Evolutionary conservation across 2,888 invertebrate species (phyloP).

Genomic region (Acanthoscelides obtectus): DNA sequence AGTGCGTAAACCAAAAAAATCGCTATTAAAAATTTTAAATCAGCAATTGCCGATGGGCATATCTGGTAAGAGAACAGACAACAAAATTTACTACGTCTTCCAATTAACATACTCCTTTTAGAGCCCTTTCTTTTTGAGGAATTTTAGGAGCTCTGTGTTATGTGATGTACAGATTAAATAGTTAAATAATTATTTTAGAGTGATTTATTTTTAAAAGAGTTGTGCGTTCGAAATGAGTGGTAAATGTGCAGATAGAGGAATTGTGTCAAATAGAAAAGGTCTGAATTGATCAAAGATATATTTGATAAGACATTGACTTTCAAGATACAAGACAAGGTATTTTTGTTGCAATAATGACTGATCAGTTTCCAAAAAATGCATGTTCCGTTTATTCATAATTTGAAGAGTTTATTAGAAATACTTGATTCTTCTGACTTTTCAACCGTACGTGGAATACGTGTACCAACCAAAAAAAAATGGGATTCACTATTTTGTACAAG

Average conservation of each 20-base stretch:
- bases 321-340: too few relatives aligned
- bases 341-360: too few relatives aligned
- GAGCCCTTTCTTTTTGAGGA: not conserved
- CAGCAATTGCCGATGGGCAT: not conserved
- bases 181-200: not conserved
- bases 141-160: not conserved
- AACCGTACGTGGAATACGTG: too few relatives aligned
- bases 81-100: conserved; percentile 34
- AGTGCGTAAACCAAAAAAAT: not conserved
- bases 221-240: not conserved
- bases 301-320: too few relatives aligned
- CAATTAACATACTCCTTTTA: conserved; percentile 12
- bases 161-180: not conserved
- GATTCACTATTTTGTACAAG: too few relatives aligned
- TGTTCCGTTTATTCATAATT: too few relatives aligned
- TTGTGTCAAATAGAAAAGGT: not conserved
- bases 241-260: not conserved
- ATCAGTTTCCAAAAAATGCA: too few relatives aligned
- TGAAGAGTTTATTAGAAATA: too few relatives aligned
- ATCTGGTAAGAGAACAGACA: conserved; percentile 13
- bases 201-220: not conserved
- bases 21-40: not conserved
- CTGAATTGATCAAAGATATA: too few relatives aligned
- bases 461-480: too few relatives aligned
- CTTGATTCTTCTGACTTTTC: too few relatives aligned